A percentile compares a stretch with the other conserved stretches of the same genome.
phyloP scores from a whole-genome alignment of 2,113 vertebrate species.

The Nyctereutes procyonoides region DNA sequence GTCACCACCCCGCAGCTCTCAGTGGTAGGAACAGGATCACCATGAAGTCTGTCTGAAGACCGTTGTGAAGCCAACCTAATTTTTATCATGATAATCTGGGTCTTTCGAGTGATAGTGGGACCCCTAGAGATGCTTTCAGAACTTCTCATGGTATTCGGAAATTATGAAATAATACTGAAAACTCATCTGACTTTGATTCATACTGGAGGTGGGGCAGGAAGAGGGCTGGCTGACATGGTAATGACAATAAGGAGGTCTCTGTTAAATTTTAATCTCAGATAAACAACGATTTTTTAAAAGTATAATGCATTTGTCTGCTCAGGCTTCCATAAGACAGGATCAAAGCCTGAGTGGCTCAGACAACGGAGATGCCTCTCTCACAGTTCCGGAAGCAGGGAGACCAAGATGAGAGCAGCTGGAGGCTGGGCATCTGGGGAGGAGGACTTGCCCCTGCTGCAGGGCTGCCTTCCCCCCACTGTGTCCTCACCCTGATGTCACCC shows the following conservation, averaged over 20 bases:
- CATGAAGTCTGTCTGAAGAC: not conserved
- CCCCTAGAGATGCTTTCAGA: not conserved
- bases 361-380: not conserved
- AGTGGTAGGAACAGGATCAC: not conserved
- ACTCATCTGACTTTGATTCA: not conserved
- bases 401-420: not conserved
- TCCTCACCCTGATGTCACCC: not conserved
- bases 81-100: not conserved
- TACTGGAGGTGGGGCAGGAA: too few relatives aligned
- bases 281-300: not conserved
- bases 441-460: not conserved
- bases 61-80: not conserved
- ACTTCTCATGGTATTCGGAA: not conserved
- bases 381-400: not conserved
- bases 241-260: not conserved
- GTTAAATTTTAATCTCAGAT: not conserved
- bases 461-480: not conserved
- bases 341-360: not conserved
- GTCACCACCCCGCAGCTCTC: too few relatives aligned
- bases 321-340: not conserved
- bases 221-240: not conserved
- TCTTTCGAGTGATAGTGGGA: not conserved
- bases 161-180: not conserved
- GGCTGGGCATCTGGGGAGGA: not conserved
- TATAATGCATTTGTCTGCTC: not conserved